Percentiles rank a stretch among this genome's conserved stretches.
phyloP scores from a whole-genome alignment of 2,113 vertebrate species.

The Zosterops borbonicus region DNA sequence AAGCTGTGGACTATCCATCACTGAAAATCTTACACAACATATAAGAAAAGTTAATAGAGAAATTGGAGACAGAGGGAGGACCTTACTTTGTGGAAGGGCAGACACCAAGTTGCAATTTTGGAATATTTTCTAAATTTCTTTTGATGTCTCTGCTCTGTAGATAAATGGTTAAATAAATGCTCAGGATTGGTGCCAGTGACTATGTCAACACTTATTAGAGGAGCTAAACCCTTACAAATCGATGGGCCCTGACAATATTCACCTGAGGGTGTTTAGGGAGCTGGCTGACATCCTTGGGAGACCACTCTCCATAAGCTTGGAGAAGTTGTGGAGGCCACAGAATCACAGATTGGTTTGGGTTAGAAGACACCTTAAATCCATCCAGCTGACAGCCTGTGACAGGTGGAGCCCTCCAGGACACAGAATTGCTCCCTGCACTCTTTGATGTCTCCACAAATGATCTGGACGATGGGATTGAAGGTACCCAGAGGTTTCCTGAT shows the following conservation, averaged over 20 bases:
- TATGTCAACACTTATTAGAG: background rate
- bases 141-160: background rate
- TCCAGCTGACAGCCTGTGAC: background rate
- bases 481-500: background rate
- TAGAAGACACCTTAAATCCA: background rate
- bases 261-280: background rate
- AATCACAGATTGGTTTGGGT: background rate
- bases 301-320: background rate
- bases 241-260: background rate
- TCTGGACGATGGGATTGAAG: background rate
- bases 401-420: background rate
- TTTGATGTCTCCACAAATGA: background rate
- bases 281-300: background rate
- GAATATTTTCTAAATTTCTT: background rate
- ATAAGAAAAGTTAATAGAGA: background rate
- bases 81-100: background rate
- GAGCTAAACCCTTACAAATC: background rate
- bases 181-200: background rate
- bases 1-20: background rate
- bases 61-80: accelerated
- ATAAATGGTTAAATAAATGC: background rate
- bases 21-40: background rate
- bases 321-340: background rate
- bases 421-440: background rate
- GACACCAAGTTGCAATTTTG: background rate